phyloP scores from a whole-genome alignment of 2,888 invertebrate genomes.

The Coenonympha arcania region DNA sequence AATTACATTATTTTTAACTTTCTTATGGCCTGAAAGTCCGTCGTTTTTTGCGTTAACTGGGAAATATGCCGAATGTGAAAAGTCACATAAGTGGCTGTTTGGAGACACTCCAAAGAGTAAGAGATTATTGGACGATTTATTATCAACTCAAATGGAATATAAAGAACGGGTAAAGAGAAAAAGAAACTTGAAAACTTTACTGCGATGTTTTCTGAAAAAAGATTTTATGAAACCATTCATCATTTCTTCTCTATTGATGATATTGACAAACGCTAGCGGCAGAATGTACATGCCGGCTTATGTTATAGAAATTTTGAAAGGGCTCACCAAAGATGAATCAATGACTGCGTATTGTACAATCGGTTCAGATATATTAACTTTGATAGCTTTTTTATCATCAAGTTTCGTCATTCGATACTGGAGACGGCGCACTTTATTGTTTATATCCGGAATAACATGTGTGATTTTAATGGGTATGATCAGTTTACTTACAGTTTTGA shows the following conservation, averaged over 20 bases:
- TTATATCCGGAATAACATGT: conserved; percentile 31
- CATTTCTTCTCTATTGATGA: conserved; percentile 32
- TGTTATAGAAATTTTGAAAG: conserved; percentile 37
- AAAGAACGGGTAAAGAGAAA: conserved; percentile 11
- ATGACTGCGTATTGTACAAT: conserved; percentile 37
- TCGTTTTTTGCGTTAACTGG: conserved; percentile 39
- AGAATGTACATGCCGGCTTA: conserved; percentile 39
- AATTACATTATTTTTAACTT: conserved; percentile 29
- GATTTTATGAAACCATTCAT: conserved; percentile 38
- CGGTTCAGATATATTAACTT: conserved; percentile 34
- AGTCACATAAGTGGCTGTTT: conserved; percentile 36
- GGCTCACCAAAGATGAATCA: conserved; percentile 33
- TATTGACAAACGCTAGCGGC: conserved; percentile 38
- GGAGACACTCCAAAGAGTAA: conserved; percentile 31
- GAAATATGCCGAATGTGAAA: conserved; percentile 36
- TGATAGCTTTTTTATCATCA: conserved; percentile 33
- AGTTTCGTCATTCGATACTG: conserved; percentile 31
- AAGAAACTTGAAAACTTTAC: conserved; percentile 11
- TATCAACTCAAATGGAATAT: conserved; percentile 29
- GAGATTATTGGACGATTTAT: conserved; percentile 33
- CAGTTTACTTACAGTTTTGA: conserved; percentile 32
- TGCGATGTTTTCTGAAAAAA: conserved; percentile 28
- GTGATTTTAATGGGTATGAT: conserved; percentile 34
- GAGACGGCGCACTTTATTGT: conserved; percentile 38
- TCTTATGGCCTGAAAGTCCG: conserved; percentile 45